Base-by-base conservation (phyloP, 2,888 invertebrate species). In the Drosophila borborema region DNA sequence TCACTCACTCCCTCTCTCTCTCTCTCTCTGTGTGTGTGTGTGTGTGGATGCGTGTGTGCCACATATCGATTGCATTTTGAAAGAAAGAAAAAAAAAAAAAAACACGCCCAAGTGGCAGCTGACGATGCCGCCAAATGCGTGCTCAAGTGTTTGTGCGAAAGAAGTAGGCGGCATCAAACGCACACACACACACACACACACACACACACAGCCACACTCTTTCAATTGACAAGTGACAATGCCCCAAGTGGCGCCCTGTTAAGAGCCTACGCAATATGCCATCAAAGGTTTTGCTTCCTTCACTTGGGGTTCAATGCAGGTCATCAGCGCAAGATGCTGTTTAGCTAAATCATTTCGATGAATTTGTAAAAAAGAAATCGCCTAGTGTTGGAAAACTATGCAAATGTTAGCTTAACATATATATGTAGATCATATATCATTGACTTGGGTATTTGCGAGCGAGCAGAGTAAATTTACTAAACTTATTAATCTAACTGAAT, bases 51-150 rank as follows among this genome's bases (percentile, higher is more conserved):
- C 72, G 85, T 89, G 86, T 89, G 89, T 60, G 80, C 79, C 65
- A 85, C 82, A 77, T 90, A 86, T 86, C 90, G 85, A 86, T 90
- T 86, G 83, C 85, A 80, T 80, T 86, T 74, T 77, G 74, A 66
- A 68, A 69, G 66, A 38, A 54, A 45, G 18, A 67, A 41, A 49
- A 63, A 46, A 45, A 34, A 41, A 51, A 43, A 36, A n/a, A n/a
- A n/a, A n/a, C 38, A 84, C 73, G 88, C 80, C 88, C 90, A 84
- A 84, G 88, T 90, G 88, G 86, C 88, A 86, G 77, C 83, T 76
- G 83, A 80, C 82, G 82, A 75, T 89, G 85, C 86, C 85, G 90
- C 90, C 86, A 86, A 91, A 92, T 92, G 92, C 91, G 91, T 91
- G 91, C 91, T 92, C 80, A 91, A 91, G 91, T 91, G 91, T 91